phyloP scores from a whole-genome alignment of 2,888 invertebrate species.

The Drosophila phalerata region DNA sequence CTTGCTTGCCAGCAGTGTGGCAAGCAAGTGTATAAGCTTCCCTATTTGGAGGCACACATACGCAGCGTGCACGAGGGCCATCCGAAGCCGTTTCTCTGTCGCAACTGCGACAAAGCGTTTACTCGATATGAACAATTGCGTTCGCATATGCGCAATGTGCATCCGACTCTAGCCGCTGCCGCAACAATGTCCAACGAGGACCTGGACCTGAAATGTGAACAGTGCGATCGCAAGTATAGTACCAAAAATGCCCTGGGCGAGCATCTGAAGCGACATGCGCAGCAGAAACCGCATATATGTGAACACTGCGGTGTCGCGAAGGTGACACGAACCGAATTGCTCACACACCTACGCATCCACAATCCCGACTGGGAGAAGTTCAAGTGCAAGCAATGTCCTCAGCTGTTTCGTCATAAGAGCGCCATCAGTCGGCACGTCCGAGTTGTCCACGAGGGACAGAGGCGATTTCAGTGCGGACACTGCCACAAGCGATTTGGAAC shows the following conservation, averaged over 20 bases:
- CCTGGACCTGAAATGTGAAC: slow-evolving; percentile 66
- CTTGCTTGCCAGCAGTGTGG: slow-evolving; percentile 71
- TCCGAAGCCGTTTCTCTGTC: slow-evolving; percentile 80
- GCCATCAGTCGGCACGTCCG: slow-evolving; percentile 80
- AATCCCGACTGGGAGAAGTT: slow-evolving; percentile 81
- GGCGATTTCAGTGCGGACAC: slow-evolving; percentile 74
- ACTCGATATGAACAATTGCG: slow-evolving; percentile 77
- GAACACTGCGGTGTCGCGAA: slow-evolving; percentile 82
- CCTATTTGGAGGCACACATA: slow-evolving; percentile 81
- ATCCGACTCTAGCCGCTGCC: slow-evolving; percentile 37
- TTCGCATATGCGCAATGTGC: slow-evolving; percentile 71
- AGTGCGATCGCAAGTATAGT: slow-evolving; percentile 80
- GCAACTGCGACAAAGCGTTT: slow-evolving; percentile 74
- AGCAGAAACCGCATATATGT: slow-evolving; percentile 81
- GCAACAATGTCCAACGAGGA: slow-evolving; percentile 20
- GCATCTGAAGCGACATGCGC: slow-evolving; percentile 81
- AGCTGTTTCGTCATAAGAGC: slow-evolving; percentile 82
- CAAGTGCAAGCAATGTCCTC: slow-evolving; percentile 80
- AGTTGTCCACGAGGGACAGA: slow-evolving; percentile 82
- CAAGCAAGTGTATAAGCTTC: slow-evolving; percentile 79
- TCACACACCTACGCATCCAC: slow-evolving; percentile 82
- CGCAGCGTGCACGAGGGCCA: slow-evolving; percentile 80
- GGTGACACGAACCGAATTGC: slow-evolving; percentile 81
- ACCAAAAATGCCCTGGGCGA: slow-evolving; percentile 82
- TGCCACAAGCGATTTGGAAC: slow-evolving; percentile 82